These are phyloP conservation scores for Tenthredo distinguenda DNA, from an alignment of 2,888 invertebrate genomes.

Conservation along the genomic window DNA sequence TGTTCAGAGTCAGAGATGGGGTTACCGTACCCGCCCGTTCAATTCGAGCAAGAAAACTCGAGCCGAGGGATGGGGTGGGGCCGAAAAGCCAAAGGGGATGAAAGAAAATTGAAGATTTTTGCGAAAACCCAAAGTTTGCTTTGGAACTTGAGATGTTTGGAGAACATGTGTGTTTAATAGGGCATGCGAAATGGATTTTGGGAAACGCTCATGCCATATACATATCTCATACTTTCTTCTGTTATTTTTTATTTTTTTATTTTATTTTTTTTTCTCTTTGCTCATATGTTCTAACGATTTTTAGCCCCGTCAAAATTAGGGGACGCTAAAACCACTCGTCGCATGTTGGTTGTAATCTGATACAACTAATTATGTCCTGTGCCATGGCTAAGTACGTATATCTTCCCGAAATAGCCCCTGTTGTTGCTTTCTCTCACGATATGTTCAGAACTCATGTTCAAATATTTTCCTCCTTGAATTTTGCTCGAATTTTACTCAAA, in stretches of 20 bases:
- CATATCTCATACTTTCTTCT: not conserved
- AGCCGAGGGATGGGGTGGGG: not conserved
- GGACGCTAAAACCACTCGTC: slow-evolving; percentile 19
- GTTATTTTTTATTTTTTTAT: not conserved
- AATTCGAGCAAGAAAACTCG: slow-evolving; percentile 21
- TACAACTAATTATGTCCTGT: slow-evolving; percentile 39
- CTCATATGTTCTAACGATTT: slow-evolving; percentile 22
- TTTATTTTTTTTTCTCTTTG: not conserved
- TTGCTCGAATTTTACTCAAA: slow-evolving; percentile 6
- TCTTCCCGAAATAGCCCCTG: slow-evolving; percentile 4
- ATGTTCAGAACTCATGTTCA: not conserved
- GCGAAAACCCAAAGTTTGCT: slow-evolving; percentile 54
- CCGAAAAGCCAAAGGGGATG: slow-evolving; percentile 30
- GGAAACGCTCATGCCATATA: not conserved
- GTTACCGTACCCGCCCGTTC: slow-evolving; percentile 13
- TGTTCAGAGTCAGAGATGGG: slow-evolving; percentile 22
- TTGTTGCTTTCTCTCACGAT: slow-evolving; percentile 12
- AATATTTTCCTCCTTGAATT: not conserved
- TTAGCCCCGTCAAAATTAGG: not conserved
- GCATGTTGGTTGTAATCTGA: slow-evolving; percentile 41
- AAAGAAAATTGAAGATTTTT: slow-evolving; percentile 47
- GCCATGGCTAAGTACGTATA: not conserved
- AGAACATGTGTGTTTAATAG: slow-evolving; percentile 72
- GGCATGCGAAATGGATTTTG: slow-evolving; percentile 72
- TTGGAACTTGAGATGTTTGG: slow-evolving; percentile 66